Evolutionary conservation across 2,797 vertebrate species (phyloP).

Genomic region (Danio kyathit): DNA sequence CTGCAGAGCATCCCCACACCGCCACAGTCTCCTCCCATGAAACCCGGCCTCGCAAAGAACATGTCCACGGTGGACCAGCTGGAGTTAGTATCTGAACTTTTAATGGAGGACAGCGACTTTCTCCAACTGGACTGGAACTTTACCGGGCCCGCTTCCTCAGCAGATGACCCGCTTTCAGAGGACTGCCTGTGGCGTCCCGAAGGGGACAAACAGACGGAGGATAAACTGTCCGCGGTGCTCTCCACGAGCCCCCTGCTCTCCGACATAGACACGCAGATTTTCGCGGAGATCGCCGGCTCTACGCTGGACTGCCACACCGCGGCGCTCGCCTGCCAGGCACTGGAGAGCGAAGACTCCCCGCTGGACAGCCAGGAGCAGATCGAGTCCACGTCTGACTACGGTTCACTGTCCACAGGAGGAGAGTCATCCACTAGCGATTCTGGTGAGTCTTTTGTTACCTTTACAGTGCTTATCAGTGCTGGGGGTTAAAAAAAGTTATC

Average conservation of each 20-base stretch:
- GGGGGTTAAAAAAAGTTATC: too few species aligned
- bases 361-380: slow-evolving; percentile 67
- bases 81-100: slow-evolving; percentile 80
- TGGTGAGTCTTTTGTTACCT: slow-evolving; percentile 70
- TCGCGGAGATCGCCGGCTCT: slow-evolving; percentile 81
- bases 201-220: slow-evolving; percentile 69
- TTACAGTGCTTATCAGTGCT: neutral
- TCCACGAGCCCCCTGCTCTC: slow-evolving; percentile 80
- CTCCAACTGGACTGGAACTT: slow-evolving; percentile 77
- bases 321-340: slow-evolving; percentile 59
- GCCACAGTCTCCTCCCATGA: slow-evolving; percentile 78
- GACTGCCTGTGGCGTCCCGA: slow-evolving; percentile 77
- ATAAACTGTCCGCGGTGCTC: slow-evolving; percentile 74
- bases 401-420: slow-evolving; percentile 72
- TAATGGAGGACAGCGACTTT: slow-evolving; percentile 79
- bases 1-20: slow-evolving; percentile 79
- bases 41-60: slow-evolving; percentile 68
- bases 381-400: slow-evolving; percentile 77
- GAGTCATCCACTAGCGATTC: slow-evolving; percentile 81
- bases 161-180: slow-evolving; percentile 57
- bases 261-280: slow-evolving; percentile 81
- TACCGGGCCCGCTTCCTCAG: slow-evolving; percentile 48
- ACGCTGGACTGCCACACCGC: slow-evolving; percentile 73
- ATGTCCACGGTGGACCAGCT: slow-evolving; percentile 82
- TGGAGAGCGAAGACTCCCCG: slow-evolving; percentile 67